Conservation (phyloP, 2,888 invertebrate species). For the Drosophila affinis region DNA sequence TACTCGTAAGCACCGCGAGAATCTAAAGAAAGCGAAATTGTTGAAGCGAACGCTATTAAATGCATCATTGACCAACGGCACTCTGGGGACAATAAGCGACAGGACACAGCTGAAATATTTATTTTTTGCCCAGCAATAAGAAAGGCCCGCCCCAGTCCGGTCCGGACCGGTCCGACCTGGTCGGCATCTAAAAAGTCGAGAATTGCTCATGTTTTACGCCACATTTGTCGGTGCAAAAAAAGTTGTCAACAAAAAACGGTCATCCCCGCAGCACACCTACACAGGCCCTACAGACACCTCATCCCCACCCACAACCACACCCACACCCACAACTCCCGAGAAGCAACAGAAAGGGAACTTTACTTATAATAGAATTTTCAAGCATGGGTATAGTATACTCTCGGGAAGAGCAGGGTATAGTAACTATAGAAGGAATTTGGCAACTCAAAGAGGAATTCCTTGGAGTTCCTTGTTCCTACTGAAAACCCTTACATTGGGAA, state of each 20-base stretch:
- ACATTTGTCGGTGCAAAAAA: conserved; percentile 52
- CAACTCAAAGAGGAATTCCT: not conserved
- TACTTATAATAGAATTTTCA: conserved; percentile 73
- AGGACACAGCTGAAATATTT: conserved; percentile 46
- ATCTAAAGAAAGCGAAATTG: conserved; percentile 30
- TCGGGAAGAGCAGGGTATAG: conserved; percentile 12
- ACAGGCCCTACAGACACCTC: conserved; percentile 1
- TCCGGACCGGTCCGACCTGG: too few species aligned
- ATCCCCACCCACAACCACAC: conserved; percentile 5
- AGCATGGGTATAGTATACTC: conserved; percentile 50
- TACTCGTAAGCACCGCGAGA: conserved; percentile 17
- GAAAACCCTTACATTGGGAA: too few species aligned
- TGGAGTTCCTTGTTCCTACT: too few species aligned
- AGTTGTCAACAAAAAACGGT: conserved; percentile 49
- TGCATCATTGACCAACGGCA: conserved; percentile 67
- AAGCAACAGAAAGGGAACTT: conserved; percentile 61
- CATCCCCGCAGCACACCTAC: conserved; percentile 20
- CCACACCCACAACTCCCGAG: conserved; percentile 4
- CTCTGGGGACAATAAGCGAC: conserved; percentile 35
- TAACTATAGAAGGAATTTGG: not conserved
- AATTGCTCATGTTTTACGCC: conserved; percentile 61
- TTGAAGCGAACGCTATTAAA: conserved; percentile 68
- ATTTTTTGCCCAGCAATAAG: conserved; percentile 36
- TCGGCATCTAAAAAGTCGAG: conserved; percentile 22
- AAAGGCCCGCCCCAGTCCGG: conserved; percentile 4